phyloP scores from a whole-genome alignment of 2,888 invertebrate genomes.

The Petrolisthes manimaculis region DNA sequence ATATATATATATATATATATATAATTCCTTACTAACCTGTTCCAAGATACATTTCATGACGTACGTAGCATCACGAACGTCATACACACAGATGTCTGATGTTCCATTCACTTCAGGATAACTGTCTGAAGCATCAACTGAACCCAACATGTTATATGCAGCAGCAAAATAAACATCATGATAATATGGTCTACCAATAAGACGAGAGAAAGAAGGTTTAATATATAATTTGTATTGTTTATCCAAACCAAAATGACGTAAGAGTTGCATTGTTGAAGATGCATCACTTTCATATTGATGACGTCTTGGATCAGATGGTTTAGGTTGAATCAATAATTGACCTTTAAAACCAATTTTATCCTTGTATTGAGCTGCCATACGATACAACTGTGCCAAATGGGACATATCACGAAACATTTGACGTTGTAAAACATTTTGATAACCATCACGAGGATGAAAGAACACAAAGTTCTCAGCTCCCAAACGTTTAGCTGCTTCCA shows the following conservation, averaged over 20 bases:
- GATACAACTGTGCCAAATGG: constrained; percentile 64
- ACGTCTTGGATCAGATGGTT: constrained; percentile 58
- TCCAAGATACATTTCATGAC: constrained; percentile 65
- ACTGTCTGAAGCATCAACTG: constrained; percentile 60
- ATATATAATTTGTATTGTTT: constrained; percentile 63
- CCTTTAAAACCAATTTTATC: constrained; percentile 64
- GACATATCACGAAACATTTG: constrained; percentile 62
- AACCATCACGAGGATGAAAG: constrained; percentile 65
- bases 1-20: constrained; percentile 1
- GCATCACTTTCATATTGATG: constrained; percentile 64
- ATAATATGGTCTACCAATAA: constrained; percentile 57
- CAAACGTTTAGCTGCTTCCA: constrained; percentile 61
- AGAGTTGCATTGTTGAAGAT: constrained; percentile 53
- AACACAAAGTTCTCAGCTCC: constrained; percentile 65
- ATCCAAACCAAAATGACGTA: constrained; percentile 61
- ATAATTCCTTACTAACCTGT: constrained; percentile 45
- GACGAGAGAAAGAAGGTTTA: constrained; percentile 56
- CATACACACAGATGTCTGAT: constrained; percentile 46
- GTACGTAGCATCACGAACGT: constrained; percentile 59
- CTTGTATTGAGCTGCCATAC: constrained; percentile 61
- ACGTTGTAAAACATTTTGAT: constrained; percentile 64
- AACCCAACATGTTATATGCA: constrained; percentile 60
- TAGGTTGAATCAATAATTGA: constrained; percentile 64
- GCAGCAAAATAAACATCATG: constrained; percentile 62
- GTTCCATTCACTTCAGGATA: constrained; percentile 48